Evolutionary conservation across 2,797 vertebrate genomes (phyloP).

Genomic region (Cyprinella venusta): DNA sequence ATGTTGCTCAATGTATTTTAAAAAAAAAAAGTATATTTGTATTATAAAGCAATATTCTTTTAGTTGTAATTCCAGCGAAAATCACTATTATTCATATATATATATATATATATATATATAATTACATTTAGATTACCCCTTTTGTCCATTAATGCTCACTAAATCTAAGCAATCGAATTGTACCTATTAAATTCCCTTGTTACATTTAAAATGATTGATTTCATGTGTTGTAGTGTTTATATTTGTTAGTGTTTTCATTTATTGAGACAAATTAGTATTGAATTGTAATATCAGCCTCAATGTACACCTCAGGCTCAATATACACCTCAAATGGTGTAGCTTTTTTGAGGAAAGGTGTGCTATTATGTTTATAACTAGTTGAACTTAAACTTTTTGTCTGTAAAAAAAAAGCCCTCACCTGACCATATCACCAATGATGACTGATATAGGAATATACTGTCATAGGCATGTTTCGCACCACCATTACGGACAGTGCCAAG

Average conservation of each 20-base stretch:
- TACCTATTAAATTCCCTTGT: background rate
- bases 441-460: background rate
- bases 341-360: background rate
- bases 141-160: background rate
- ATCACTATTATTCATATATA: background rate
- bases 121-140: background rate
- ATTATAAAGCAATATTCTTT: background rate
- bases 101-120: too few relatives aligned
- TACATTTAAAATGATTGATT: background rate
- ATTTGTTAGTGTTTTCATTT: background rate
- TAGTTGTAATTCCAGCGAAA: background rate
- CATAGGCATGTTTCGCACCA: background rate
- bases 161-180: background rate
- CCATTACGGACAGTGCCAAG: constrained; percentile 1
- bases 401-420: background rate
- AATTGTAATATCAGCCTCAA: constrained; percentile 4
- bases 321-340: background rate
- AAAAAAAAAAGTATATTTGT: background rate
- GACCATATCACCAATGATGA: background rate
- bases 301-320: too few relatives aligned
- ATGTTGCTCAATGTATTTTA: background rate
- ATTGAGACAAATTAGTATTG: background rate
- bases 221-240: background rate
- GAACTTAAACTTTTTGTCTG: background rate
- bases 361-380: background rate